Base-by-base conservation (phyloP, 2,113 vertebrate genomes). In the Lota lota region DNA sequence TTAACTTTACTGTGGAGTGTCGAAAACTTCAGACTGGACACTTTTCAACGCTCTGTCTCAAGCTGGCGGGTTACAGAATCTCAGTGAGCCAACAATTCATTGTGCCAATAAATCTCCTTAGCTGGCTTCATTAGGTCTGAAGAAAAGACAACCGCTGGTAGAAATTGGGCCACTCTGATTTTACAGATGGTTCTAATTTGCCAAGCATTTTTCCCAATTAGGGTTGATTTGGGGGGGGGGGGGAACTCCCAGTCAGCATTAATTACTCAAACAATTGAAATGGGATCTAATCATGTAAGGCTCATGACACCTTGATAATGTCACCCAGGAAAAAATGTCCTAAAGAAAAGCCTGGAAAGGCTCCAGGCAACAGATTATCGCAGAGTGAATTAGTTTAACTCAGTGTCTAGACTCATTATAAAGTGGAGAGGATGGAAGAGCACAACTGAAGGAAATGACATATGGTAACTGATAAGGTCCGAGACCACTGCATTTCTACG, bases 181-280 rank as follows among this genome's bases (percentile, higher is more conserved):
- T 83, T 85, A 88, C 83, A 90, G 83, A 90, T 89, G 87, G 84
- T 68, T 77, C 68, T 67, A 63, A 79, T 82, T 47, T 87, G 81
- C 84, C 40, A 63, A 85, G 87, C 86, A 89, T 79, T 86, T 86
- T 88, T 87, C 74, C 86, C 85, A 89, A 88, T 90, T 88, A 88
- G 70, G 83, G 74, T 74, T 81, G 81, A 87, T 90, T 86, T 83
- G 85, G 76, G 79, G 80, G 66, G 77, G 53, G 53, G 53, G 18
- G 84, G 82, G 84, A 86, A 86, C 78, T 88, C 87, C 86, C 85
- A 86, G 87, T 82, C 79, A 83, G 77, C 54, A 67, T 89, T 78
- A 89, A 93, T 88, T 87, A 90, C 89, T 89, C 79, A 92, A 86
- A 87, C 53, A 78, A 70, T 74, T 82, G 74, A 85, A 90, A 87